Conservation (phyloP, 92 coral and sea anemone genomes). For the Chrysogorgia sp. region DNA sequence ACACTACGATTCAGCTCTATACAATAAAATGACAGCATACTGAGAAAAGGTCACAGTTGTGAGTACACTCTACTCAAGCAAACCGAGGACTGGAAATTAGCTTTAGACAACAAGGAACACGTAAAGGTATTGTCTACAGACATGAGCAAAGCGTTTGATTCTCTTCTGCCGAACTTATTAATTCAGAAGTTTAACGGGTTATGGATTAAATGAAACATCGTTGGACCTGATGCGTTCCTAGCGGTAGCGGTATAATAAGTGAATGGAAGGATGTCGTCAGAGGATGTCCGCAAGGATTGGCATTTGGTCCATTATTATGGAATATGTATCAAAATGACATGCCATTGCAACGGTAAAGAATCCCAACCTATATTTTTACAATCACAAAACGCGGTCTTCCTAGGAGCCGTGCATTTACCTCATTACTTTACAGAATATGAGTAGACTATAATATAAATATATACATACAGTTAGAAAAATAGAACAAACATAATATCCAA, state of each 20-base stretch:
- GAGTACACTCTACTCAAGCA: neutral
- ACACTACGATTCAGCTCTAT: neutral
- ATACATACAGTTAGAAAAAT: too few species aligned
- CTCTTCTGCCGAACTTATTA: neutral
- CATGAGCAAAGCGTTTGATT: neutral
- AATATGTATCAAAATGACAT: conserved; percentile 46
- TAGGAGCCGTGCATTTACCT: too few species aligned
- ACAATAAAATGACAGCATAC: neutral
- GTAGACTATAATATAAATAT: too few species aligned
- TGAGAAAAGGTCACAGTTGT: conserved; percentile 14
- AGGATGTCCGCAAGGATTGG: conserved; percentile 61
- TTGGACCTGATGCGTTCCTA: neutral
- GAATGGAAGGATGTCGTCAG: conserved; percentile 35
- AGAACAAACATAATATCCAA: too few species aligned
- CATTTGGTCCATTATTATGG: conserved; percentile 34
- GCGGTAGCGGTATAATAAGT: too few species aligned
- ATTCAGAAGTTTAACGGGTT: neutral
- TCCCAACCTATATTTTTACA: conserved; percentile 41
- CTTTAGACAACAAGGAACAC: neutral
- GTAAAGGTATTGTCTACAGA: neutral
- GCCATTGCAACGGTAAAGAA: conserved; percentile 26
- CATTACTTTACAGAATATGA: too few species aligned
- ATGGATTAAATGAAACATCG: neutral
- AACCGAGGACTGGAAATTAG: neutral
- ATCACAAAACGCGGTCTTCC: too few species aligned